Percentiles rank a stretch among this genome's conserved stretches.
These are phyloP conservation scores for Alethe castanea DNA, from an alignment of 2,113 vertebrate species.

Conservation along the genomic window DNA sequence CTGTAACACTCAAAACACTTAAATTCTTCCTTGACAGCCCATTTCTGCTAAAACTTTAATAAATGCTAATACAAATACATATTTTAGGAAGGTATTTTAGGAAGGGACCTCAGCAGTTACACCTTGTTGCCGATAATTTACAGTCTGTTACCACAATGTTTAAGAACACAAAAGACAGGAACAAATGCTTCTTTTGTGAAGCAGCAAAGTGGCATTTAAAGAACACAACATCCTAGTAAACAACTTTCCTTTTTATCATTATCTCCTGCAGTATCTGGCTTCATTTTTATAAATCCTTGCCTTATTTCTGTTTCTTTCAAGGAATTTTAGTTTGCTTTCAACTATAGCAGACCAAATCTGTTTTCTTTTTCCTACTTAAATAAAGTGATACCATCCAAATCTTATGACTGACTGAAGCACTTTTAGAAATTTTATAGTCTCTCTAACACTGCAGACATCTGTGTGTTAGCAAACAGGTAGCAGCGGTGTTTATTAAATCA, in stretches of 20 bases:
- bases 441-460: neutral
- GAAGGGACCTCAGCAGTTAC: neutral
- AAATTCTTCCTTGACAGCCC: neutral
- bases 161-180: neutral
- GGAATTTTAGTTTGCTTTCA: neutral
- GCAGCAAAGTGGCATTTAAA: neutral
- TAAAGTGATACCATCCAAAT: neutral
- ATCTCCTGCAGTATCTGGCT: neutral
- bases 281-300: neutral
- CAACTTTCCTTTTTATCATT: neutral
- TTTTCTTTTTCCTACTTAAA: neutral
- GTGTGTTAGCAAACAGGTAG: constrained; percentile 40
- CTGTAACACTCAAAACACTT: neutral
- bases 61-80: neutral
- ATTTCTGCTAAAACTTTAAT: neutral
- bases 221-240: neutral
- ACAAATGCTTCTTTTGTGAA: neutral
- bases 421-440: neutral
- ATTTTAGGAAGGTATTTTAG: neutral
- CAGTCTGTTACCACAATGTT: neutral
- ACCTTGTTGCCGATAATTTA: neutral
- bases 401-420: neutral
- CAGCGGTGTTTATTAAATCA: constrained; percentile 72
- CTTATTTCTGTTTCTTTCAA: neutral
- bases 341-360: neutral